These are phyloP conservation scores for Sialia sialis DNA, from an alignment of 2,113 vertebrate species.

Conservation along the genomic window DNA sequence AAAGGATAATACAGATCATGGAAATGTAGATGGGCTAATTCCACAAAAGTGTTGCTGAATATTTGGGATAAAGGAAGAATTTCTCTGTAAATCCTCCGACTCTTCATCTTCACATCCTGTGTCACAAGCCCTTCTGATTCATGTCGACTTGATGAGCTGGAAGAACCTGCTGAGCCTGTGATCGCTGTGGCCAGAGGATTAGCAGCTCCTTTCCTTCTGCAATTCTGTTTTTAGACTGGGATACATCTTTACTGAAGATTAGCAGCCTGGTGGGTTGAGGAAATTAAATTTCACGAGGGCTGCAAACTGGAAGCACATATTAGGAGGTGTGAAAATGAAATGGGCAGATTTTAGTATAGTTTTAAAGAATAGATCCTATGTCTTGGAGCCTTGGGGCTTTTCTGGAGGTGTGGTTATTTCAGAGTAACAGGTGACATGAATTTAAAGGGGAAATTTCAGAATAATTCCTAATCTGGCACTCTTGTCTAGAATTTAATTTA, in stretches of 20 bases:
- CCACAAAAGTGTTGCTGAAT: neutral
- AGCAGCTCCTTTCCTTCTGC: constrained; percentile 23
- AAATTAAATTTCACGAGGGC: constrained; percentile 38
- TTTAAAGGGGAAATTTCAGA: neutral
- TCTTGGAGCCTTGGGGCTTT: neutral
- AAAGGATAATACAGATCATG: neutral
- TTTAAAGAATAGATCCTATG: neutral
- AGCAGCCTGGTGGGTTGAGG: constrained; percentile 27
- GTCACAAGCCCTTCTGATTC: constrained; percentile 2
- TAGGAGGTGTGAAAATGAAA: constrained; percentile 32
- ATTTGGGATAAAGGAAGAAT: neutral
- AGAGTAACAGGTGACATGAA: neutral
- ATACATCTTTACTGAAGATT: constrained; percentile 24
- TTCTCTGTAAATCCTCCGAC: neutral
- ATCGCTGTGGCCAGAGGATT: constrained; percentile 34
- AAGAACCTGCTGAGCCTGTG: constrained; percentile 55
- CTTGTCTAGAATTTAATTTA: neutral
- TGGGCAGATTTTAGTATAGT: neutral
- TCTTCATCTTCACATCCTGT: neutral
- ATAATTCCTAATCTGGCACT: neutral
- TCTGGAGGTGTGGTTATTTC: neutral
- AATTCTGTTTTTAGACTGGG: constrained; percentile 3
- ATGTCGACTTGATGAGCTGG: constrained; percentile 2
- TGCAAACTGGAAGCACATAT: constrained; percentile 9
- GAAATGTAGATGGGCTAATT: neutral